phyloP scores from a whole-genome alignment of 2,113 vertebrate genomes.

The Epinephelus cyanopodus region DNA sequence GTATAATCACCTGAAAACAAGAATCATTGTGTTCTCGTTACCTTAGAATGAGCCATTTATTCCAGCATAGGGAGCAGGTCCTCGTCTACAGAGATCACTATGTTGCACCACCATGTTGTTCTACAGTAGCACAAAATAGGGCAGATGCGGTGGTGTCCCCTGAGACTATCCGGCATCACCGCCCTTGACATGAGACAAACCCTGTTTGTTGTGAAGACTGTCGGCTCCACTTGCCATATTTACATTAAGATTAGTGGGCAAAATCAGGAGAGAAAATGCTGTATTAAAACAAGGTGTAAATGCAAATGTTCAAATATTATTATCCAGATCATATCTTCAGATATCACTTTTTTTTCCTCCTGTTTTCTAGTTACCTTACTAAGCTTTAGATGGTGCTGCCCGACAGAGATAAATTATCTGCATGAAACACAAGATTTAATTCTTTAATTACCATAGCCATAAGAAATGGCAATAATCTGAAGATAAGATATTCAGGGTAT shows the following conservation, averaged over 20 bases:
- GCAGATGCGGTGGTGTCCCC: too few relatives aligned
- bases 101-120: too few relatives aligned
- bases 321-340: slow-evolving; percentile 1
- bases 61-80: too few relatives aligned
- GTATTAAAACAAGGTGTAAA: not conserved
- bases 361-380: not conserved
- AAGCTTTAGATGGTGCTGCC: not conserved
- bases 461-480: slow-evolving; percentile 7
- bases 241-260: not conserved
- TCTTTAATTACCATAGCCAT: slow-evolving; percentile 19
- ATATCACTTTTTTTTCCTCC: not conserved
- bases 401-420: not conserved
- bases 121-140: too few relatives aligned
- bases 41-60: too few relatives aligned
- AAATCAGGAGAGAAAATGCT: not conserved
- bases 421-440: slow-evolving; percentile 5
- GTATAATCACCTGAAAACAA: too few relatives aligned
- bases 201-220: not conserved
- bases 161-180: not conserved
- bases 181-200: not conserved
- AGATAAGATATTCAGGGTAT: slow-evolving; percentile 13
- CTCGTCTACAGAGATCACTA: too few relatives aligned
- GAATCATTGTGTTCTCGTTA: too few relatives aligned
- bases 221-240: not conserved
- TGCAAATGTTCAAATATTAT: not conserved